These are phyloP conservation scores for Fopius arisanus DNA, from an alignment of 1,140 invertebrate species.

Conservation along the genomic window DNA sequence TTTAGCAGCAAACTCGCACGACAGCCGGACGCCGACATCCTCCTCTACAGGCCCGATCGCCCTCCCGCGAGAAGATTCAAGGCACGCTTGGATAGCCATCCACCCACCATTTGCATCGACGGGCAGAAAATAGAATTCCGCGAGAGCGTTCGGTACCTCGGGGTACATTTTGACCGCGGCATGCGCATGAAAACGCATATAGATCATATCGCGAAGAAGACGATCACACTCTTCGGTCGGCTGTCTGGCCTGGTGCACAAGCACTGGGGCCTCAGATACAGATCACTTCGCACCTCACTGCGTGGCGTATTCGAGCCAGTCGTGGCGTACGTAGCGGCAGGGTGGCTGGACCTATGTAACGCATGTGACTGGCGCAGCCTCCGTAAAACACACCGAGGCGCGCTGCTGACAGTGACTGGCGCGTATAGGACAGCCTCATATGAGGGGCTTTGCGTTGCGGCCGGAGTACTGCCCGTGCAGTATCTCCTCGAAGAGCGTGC, in stretches of 20 bases:
- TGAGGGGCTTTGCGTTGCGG: neutral
- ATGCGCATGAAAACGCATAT: neutral
- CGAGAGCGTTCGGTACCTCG: neutral
- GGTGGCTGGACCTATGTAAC: neutral
- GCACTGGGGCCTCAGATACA: neutral
- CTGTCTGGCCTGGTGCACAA: neutral
- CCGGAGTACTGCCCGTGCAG: neutral
- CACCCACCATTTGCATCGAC: too few relatives aligned
- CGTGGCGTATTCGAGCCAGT: neutral
- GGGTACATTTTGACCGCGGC: neutral
- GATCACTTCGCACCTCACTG: neutral
- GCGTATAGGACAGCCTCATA: neutral
- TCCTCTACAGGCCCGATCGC: too few relatives aligned
- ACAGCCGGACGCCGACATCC: too few relatives aligned
- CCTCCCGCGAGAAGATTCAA: too few relatives aligned
- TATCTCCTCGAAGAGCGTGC: neutral
- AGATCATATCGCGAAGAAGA: neutral
- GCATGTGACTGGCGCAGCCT: neutral
- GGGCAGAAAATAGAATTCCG: neutral
- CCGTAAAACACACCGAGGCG: neutral
- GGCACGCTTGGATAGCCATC: too few relatives aligned
- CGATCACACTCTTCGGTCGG: neutral
- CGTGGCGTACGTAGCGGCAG: neutral
- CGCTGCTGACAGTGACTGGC: neutral
- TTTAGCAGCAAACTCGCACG: too few relatives aligned